These are phyloP conservation scores for Thamnophis elegans DNA, from an alignment of 2,797 vertebrate species.

Conservation along the genomic window DNA sequence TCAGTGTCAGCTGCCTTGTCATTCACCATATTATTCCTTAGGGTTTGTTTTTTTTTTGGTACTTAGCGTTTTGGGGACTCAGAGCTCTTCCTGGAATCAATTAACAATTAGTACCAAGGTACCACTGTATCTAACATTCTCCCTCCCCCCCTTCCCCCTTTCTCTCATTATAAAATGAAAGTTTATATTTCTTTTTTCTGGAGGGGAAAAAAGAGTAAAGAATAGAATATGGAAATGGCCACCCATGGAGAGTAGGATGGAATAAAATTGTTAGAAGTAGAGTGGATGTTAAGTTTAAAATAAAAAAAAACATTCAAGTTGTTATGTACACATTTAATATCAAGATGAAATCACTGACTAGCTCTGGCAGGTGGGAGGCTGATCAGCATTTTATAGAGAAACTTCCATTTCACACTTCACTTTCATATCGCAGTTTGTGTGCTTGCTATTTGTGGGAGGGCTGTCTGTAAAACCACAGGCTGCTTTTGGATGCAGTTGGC, in stretches of 20 bases:
- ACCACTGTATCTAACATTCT: not conserved
- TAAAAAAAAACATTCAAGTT: not conserved
- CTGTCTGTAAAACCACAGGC: not conserved
- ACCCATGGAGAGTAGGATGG: not conserved
- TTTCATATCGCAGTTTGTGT: conserved; percentile 26
- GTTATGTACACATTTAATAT: conserved; percentile 12
- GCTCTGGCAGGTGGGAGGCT: not conserved
- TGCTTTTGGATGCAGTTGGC: not conserved
- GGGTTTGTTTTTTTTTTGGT: no score
- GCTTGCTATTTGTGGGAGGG: not conserved
- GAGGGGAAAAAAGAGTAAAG: not conserved
- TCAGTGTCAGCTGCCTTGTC: not conserved
- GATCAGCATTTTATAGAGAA: not conserved
- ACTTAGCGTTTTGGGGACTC: not conserved
- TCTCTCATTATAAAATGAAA: conserved; percentile 52
- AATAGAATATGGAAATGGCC: not conserved
- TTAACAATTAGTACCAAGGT: not conserved
- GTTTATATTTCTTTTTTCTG: conserved; percentile 59
- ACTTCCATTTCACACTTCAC: conserved; percentile 29
- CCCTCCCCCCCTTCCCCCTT: not conserved
- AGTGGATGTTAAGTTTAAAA: conserved; percentile 18
- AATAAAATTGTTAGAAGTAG: conserved; percentile 21
- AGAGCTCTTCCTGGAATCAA: not conserved
- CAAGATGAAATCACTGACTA: not conserved
- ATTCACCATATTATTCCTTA: not conserved